A percentile compares a stretch with the other conserved stretches of the same genome.
Evolutionary conservation across 2,797 vertebrate species (phyloP).

Genomic region (Eptatretus atami): DNA sequence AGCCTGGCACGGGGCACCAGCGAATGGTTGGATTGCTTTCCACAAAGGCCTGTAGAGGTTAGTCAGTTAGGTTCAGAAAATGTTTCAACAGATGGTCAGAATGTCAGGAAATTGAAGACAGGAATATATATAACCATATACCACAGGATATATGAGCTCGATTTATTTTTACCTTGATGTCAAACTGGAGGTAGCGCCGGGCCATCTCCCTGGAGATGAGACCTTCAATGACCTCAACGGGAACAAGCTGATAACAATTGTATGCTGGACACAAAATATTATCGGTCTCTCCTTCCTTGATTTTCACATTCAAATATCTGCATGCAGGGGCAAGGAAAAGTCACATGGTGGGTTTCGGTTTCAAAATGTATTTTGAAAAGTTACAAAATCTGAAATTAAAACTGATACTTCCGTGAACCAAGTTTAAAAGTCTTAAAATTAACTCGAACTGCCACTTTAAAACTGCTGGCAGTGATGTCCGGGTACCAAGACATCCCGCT

Average conservation of each 20-base stretch:
- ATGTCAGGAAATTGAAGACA: too few species aligned
- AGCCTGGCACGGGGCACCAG: conserved; percentile 74
- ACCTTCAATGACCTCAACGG: conserved; percentile 91
- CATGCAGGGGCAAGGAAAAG: conserved; percentile 7
- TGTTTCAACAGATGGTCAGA: too few species aligned
- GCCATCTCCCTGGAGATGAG: conserved; percentile 98
- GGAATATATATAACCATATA: too few species aligned
- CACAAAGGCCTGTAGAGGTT: conserved; percentile 46
- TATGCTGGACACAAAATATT: conserved; percentile 94
- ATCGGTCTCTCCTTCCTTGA: conserved; percentile 93
- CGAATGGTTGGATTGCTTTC: conserved; percentile 94
- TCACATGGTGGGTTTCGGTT: not conserved
- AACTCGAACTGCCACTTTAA: too few species aligned
- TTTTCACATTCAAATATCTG: conserved; percentile 94
- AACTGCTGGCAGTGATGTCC: too few species aligned
- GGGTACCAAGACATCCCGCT: too few species aligned
- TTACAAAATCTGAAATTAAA: too few species aligned
- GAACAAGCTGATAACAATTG: conserved; percentile 87
- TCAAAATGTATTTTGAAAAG: too few species aligned
- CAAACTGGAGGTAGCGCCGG: conserved; percentile 80
- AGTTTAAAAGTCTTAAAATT: too few species aligned
- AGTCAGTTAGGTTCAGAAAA: too few species aligned
- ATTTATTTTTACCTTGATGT: conserved; percentile 46
- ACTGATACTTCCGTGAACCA: too few species aligned
- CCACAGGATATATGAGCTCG: too few species aligned